phyloP scores from a whole-genome alignment of 1,140 invertebrate species.

The Thaumetopoea pityocampa region DNA sequence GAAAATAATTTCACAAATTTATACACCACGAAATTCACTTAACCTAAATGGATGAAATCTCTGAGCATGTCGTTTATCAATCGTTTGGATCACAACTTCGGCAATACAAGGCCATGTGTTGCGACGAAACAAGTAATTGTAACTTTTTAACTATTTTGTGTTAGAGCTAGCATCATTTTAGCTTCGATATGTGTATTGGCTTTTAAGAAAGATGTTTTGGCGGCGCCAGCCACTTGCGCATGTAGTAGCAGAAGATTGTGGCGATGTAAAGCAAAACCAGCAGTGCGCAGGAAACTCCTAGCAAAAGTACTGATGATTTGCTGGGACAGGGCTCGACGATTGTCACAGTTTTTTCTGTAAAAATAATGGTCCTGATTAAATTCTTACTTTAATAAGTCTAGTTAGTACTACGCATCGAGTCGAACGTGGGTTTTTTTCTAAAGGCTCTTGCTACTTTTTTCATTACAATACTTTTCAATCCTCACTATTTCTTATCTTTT shows the following conservation, averaged over 20 bases:
- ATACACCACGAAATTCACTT: constrained; percentile 39
- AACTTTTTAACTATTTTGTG: constrained; percentile 14
- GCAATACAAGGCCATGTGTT: constrained; percentile 36
- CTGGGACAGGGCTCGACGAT: constrained; percentile 93
- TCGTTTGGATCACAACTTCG: constrained; percentile 62
- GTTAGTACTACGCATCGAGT: too few species aligned
- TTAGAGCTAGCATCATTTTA: constrained; percentile 18
- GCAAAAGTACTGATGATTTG: constrained; percentile 90
- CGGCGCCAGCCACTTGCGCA: constrained; percentile 92
- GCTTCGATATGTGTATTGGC: constrained; percentile 13
- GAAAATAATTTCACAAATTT: constrained; percentile 26
- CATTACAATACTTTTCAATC: too few species aligned
- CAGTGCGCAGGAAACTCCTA: constrained; percentile 92
- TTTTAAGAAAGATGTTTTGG: constrained; percentile 86
- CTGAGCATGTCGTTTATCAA: constrained; percentile 31
- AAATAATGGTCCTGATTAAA: too few species aligned
- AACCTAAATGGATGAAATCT: constrained; percentile 42
- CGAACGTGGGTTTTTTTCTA: too few species aligned
- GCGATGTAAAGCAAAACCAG: constrained; percentile 93
- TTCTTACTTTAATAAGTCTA: too few species aligned
- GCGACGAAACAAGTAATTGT: constrained; percentile 24
- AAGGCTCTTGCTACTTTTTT: too few species aligned
- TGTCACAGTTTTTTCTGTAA: constrained; percentile 89
- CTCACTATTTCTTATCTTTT: too few species aligned
- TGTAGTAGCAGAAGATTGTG: constrained; percentile 92